phyloP scores from a whole-genome alignment of 2,113 vertebrate species.

The Osmerus mordax region DNA sequence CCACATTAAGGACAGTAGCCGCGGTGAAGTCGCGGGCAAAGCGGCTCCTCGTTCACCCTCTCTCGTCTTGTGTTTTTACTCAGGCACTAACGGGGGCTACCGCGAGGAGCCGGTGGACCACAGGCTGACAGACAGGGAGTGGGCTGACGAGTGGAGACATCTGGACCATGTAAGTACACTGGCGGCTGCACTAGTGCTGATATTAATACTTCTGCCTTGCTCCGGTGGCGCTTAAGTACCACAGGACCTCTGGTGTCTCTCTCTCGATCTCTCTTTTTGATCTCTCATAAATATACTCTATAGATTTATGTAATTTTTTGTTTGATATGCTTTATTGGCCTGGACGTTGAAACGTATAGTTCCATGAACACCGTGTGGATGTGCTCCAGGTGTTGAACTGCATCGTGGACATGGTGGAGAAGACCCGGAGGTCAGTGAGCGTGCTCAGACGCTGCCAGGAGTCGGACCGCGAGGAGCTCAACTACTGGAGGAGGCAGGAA shows the following conservation, averaged over 20 bases:
- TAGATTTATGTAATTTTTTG: too few species aligned
- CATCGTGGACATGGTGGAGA: slow-evolving; percentile 99
- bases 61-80: slow-evolving; percentile 30
- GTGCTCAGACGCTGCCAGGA: slow-evolving; percentile 96
- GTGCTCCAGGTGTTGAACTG: slow-evolving; percentile 86
- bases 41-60: background rate
- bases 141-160: slow-evolving; percentile 99
- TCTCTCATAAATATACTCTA: too few species aligned
- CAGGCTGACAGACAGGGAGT: slow-evolving; percentile 95
- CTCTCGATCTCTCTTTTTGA: too few species aligned
- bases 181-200: slow-evolving; percentile 13
- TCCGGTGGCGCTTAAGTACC: background rate
- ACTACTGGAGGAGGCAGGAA: slow-evolving; percentile 90
- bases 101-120: slow-evolving; percentile 97
- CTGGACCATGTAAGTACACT: slow-evolving; percentile 91
- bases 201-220: slow-evolving; percentile 26
- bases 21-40: background rate
- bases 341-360: too few species aligned
- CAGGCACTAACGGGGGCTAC: slow-evolving; percentile 90
- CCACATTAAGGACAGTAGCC: too few species aligned
- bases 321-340: too few species aligned
- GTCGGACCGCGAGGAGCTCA: slow-evolving; percentile 91
- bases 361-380: background rate
- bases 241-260: background rate
- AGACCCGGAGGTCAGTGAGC: slow-evolving; percentile 90